Evolutionary conservation across 2,888 invertebrate genomes (phyloP).

Genomic region (Taphrorychus bicolor): DNA sequence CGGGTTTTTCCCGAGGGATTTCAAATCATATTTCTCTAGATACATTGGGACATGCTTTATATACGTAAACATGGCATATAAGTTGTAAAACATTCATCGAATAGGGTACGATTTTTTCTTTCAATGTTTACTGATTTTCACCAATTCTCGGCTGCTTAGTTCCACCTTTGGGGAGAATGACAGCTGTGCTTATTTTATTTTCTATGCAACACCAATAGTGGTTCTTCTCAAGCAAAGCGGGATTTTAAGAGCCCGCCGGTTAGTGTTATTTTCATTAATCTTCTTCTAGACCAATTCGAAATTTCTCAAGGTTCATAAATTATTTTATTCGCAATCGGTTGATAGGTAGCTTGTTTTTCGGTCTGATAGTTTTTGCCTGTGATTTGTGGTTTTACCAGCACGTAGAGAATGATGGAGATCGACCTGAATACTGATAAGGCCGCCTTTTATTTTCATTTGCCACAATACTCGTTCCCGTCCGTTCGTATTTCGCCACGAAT

Average conservation of each 20-base stretch:
- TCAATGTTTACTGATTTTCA: background rate
- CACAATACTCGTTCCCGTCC: background rate
- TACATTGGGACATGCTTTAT: slow-evolving; percentile 15
- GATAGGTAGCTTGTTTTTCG: slow-evolving; percentile 36
- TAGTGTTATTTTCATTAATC: slow-evolving; percentile 28
- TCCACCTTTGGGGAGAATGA: background rate
- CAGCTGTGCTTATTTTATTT: too few relatives aligned
- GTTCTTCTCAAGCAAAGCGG: too few relatives aligned
- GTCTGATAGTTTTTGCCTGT: slow-evolving; percentile 33
- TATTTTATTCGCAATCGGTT: slow-evolving; percentile 34
- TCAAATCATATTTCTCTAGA: slow-evolving; percentile 18
- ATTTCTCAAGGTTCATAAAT: slow-evolving; percentile 34
- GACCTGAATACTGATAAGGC: slow-evolving; percentile 19
- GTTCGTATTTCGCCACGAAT: background rate
- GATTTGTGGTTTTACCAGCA: slow-evolving; percentile 33
- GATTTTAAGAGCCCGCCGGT: too few relatives aligned
- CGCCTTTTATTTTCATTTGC: slow-evolving; percentile 13
- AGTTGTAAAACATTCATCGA: slow-evolving; percentile 3
- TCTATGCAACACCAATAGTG: too few relatives aligned
- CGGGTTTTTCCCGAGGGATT: slow-evolving; percentile 28
- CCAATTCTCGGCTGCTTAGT: background rate
- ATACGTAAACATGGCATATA: slow-evolving; percentile 13
- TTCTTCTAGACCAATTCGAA: slow-evolving; percentile 23
- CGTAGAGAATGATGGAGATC: slow-evolving; percentile 23
- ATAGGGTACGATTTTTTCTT: background rate